Percentiles rank a stretch among this genome's conserved stretches.
These are phyloP conservation scores for Cladorhizidae sp. DNA, from an alignment of 37 sponge, comb jelly and placozoan genomes.

Conservation along the genomic window DNA sequence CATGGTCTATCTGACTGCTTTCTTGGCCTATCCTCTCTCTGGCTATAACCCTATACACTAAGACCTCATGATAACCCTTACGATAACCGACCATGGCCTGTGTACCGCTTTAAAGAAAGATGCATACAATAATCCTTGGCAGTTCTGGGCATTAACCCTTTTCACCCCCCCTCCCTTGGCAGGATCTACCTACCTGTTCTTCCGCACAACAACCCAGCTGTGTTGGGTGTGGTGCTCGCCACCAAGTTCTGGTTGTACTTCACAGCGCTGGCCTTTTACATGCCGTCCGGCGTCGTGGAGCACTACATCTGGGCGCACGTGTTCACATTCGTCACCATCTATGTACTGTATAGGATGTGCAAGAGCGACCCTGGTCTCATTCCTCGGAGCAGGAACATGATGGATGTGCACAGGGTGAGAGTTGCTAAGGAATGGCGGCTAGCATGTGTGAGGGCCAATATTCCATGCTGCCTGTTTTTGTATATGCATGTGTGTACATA, in stretches of 20 bases:
- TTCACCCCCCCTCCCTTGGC: constrained; percentile 3
- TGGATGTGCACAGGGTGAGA: constrained; percentile 52
- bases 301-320: constrained; percentile 28
- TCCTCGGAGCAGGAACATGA: constrained; percentile 6
- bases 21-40: too few relatives aligned
- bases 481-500: too few relatives aligned
- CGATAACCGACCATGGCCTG: too few relatives aligned
- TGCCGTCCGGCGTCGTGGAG: constrained; percentile 35
- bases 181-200: constrained; percentile 59
- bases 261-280: constrained; percentile 41
- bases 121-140: too few relatives aligned
- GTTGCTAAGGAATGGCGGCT: too few relatives aligned
- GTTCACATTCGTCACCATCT: constrained; percentile 9
- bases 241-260: constrained; percentile 72
- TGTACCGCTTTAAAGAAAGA: too few relatives aligned
- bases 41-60: too few relatives aligned
- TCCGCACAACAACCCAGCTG: constrained; percentile 60
- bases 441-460: too few relatives aligned
- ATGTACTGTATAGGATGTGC: constrained; percentile 37
- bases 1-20: too few relatives aligned
- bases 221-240: constrained; percentile 76
- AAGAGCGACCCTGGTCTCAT: constrained; percentile 75
- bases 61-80: too few relatives aligned
- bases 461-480: too few relatives aligned
- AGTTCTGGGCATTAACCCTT: too few relatives aligned